phyloP scores from a whole-genome alignment of 1,140 invertebrate genomes.

The Bombyx mori region DNA sequence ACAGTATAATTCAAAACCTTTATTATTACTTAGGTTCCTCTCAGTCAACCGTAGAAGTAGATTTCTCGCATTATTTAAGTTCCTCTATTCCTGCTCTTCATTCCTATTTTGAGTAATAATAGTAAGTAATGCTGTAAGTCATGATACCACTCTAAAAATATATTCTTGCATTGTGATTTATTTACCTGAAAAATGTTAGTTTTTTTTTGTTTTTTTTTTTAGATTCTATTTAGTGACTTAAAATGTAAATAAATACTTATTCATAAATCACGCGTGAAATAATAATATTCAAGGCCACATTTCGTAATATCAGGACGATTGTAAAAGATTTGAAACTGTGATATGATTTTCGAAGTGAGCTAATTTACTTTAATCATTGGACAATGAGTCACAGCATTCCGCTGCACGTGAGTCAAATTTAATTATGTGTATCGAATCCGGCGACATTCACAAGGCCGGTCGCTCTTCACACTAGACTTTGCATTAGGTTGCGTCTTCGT shows the following conservation, averaged over 20 bases:
- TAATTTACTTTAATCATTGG: background rate
- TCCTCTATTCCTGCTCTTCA: no score
- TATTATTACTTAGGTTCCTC: no score
- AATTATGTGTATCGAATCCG: conserved; percentile 19
- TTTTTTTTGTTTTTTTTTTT: background rate
- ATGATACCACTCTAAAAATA: background rate
- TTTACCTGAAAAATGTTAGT: background rate
- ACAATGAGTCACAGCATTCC: conserved; percentile 11
- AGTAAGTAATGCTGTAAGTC: background rate
- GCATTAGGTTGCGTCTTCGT: no score
- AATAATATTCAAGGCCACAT: background rate
- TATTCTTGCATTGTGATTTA: background rate
- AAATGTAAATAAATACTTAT: background rate
- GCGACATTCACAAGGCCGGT: conserved; percentile 30
- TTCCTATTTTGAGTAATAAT: no score
- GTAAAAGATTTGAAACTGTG: background rate
- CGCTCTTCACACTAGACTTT: conserved; percentile 3
- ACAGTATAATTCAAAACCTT: background rate
- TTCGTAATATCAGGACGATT: background rate
- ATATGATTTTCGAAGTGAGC: no score
- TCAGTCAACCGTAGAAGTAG: no score
- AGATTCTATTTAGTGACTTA: background rate
- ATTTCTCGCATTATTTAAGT: no score
- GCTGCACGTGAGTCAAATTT: conserved; percentile 17
- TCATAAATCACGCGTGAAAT: background rate